These are phyloP conservation scores for Tursiops truncatus DNA, from an alignment of 2,113 vertebrate species.

Conservation along the genomic window DNA sequence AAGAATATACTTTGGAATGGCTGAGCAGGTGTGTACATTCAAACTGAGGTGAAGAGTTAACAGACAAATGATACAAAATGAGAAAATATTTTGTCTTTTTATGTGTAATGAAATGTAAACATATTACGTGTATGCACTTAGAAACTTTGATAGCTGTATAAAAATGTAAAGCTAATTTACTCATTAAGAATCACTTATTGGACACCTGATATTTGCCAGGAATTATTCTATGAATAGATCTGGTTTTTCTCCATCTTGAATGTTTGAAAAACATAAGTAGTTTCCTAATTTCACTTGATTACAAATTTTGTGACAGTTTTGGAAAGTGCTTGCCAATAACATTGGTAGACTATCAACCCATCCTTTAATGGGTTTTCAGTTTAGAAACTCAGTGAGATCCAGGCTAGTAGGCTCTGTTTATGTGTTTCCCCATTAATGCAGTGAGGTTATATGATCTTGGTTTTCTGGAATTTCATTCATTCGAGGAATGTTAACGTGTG, in stretches of 20 bases:
- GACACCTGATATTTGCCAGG: not conserved
- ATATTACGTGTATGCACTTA: not conserved
- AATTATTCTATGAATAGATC: not conserved
- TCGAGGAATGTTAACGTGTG: not conserved
- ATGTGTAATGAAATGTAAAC: not conserved
- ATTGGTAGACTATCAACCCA: not conserved
- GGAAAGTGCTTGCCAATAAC: not conserved
- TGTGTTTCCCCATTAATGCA: not conserved
- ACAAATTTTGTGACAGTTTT: constrained; percentile 28
- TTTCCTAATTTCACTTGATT: not conserved
- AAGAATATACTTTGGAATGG: not conserved
- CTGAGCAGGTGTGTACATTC: not conserved
- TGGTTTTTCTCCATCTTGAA: not conserved
- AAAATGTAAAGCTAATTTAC: not conserved
- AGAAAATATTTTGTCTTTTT: not conserved
- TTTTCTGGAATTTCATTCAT: constrained; percentile 19
- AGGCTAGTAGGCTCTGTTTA: not conserved
- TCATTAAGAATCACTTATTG: constrained; percentile 16
- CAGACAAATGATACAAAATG: not conserved
- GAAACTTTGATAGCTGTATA: not conserved
- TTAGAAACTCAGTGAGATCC: not conserved
- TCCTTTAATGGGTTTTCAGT: constrained; percentile 20
- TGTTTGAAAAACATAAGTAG: constrained; percentile 9
- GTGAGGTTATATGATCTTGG: not conserved
- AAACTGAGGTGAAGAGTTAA: not conserved